Evolutionary conservation across 2,797 vertebrate species (phyloP).

Genomic region (Labroides dimidiatus): DNA sequence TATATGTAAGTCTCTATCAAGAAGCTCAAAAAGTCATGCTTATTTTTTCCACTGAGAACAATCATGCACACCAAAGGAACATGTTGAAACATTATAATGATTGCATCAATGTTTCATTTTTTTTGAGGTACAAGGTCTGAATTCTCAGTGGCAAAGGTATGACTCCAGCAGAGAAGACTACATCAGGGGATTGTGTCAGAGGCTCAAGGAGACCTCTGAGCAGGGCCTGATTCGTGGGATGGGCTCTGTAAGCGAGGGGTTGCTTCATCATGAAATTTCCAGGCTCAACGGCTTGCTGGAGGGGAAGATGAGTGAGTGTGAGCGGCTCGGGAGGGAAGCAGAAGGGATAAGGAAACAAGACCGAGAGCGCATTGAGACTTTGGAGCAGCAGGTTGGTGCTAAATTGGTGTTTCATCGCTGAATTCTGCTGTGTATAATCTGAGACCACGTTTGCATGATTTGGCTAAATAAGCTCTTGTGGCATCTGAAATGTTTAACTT

Average conservation of each 20-base stretch:
- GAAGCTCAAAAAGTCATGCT: not conserved
- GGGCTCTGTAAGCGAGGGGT: constrained; percentile 55
- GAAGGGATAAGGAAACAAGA: constrained; percentile 72
- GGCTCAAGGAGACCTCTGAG: constrained; percentile 81
- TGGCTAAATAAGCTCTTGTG: too few relatives aligned
- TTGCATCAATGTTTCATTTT: not conserved
- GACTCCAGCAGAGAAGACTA: constrained; percentile 93
- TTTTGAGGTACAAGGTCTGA: constrained; percentile 91
- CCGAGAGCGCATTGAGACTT: constrained; percentile 87
- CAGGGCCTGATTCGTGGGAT: constrained; percentile 40
- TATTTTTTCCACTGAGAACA: not conserved
- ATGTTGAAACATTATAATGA: not conserved
- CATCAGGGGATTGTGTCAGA: constrained; percentile 86
- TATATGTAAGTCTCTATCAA: constrained; percentile 86
- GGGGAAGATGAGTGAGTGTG: constrained; percentile 85
- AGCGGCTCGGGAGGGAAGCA: constrained; percentile 74
- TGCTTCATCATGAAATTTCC: constrained; percentile 89
- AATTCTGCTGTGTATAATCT: too few relatives aligned
- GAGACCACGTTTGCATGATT: too few relatives aligned
- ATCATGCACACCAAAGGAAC: not conserved
- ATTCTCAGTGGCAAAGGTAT: constrained; percentile 95
- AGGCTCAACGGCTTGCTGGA: constrained; percentile 90
- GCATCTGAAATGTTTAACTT: not conserved
- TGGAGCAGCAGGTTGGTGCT: constrained; percentile 93
- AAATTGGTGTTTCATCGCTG: not conserved